Percentiles rank a stretch among this genome's conserved stretches.
These are phyloP conservation scores for Lissonota sp. DNA, from an alignment of 2,888 invertebrate genomes.

Conservation along the genomic window DNA sequence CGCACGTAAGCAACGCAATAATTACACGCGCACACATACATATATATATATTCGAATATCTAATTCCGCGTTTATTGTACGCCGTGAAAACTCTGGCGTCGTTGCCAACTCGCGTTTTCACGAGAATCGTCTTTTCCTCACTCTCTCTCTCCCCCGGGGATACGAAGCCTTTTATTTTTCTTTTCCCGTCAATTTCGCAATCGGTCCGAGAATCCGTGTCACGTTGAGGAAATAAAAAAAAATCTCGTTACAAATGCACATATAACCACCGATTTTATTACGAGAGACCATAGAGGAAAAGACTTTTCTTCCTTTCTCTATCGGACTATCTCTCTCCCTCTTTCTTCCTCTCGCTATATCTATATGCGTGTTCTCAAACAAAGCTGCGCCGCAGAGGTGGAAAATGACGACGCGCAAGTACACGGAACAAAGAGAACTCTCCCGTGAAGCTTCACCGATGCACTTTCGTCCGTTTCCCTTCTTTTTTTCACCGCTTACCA, in stretches of 20 bases:
- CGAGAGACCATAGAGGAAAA: neutral
- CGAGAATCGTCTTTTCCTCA: too few relatives aligned
- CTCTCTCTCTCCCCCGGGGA: too few relatives aligned
- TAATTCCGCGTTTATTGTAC: neutral
- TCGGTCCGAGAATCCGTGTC: neutral
- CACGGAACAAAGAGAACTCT: slow-evolving; percentile 75
- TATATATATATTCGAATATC: neutral
- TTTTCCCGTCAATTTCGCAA: slow-evolving; percentile 1
- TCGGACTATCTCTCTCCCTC: slow-evolving; percentile 34
- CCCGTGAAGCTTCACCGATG: slow-evolving; percentile 23
- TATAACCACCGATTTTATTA: too few relatives aligned
- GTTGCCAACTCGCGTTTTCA: neutral
- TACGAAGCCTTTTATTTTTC: neutral
- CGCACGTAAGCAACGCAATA: neutral
- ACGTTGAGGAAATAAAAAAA: too few relatives aligned
- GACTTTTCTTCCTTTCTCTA: neutral
- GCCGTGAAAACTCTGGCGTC: slow-evolving; percentile 9
- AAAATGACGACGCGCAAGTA: slow-evolving; percentile 75
- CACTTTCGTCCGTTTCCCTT: slow-evolving; percentile 42
- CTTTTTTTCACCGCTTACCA: neutral
- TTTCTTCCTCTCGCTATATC: slow-evolving; percentile 18
- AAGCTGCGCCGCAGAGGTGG: slow-evolving; percentile 79
- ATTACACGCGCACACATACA: neutral
- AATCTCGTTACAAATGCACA: too few relatives aligned
- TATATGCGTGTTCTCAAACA: slow-evolving; percentile 68